phyloP scores from a whole-genome alignment of 1,140 invertebrate genomes.

The Zaprionus africanus region DNA sequence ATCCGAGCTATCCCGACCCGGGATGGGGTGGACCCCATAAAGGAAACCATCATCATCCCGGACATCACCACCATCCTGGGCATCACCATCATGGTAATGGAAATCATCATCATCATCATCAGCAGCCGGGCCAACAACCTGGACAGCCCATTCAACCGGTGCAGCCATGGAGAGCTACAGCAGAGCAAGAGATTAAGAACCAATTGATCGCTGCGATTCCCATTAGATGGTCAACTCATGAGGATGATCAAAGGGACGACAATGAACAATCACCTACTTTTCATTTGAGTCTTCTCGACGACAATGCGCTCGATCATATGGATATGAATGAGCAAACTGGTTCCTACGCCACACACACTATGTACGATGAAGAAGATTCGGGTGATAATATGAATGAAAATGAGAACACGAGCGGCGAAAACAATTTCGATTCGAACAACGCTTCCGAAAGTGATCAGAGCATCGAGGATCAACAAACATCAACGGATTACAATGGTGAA shows the following conservation, averaged over 20 bases:
- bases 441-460: constrained; percentile 9
- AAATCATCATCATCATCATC: constrained; percentile 3
- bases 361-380: constrained; percentile 17
- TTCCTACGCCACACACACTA: constrained; percentile 14
- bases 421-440: constrained; percentile 12
- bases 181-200: constrained; percentile 5
- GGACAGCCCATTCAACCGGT: not conserved
- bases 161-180: constrained; percentile 4
- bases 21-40: constrained; percentile 86
- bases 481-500: constrained; percentile 13
- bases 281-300: constrained; percentile 3
- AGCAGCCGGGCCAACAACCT: not conserved
- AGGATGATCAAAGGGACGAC: constrained; percentile 4
- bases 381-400: constrained; percentile 1
- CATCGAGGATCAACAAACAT: constrained; percentile 12
- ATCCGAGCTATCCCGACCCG: constrained; percentile 85
- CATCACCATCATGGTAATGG: not conserved
- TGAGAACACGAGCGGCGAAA: constrained; percentile 15
- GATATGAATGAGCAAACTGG: constrained; percentile 3
- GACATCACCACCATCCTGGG: not conserved
- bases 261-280: not conserved
- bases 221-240: not conserved
- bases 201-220: constrained; percentile 2
- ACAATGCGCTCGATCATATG: constrained; percentile 45
- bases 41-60: constrained; percentile 74